Percentiles rank a stretch among this genome's conserved stretches.
phyloP scores from a whole-genome alignment of 2,113 vertebrate genomes.

The Shinisaurus crocodilurus region DNA sequence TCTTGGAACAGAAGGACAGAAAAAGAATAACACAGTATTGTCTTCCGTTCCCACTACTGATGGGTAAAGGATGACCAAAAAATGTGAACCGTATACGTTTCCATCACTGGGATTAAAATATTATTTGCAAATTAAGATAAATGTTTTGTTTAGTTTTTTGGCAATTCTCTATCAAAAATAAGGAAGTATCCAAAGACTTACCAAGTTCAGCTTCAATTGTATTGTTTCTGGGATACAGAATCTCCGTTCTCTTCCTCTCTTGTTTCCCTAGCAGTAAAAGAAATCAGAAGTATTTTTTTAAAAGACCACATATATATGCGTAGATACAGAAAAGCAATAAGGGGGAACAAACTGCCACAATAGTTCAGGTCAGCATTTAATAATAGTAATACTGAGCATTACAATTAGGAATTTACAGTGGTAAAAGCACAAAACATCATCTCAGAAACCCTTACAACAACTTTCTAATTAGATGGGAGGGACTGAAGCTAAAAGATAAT shows the following conservation, averaged over 20 bases:
- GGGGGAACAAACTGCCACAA: not conserved
- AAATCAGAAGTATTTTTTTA: not conserved
- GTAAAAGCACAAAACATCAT: not conserved
- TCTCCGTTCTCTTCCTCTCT: conserved; percentile 52
- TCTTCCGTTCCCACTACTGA: not conserved
- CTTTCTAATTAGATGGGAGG: not conserved
- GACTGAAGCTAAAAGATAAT: not conserved
- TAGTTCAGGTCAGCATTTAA: not conserved
- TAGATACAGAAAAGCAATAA: not conserved
- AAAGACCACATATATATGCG: not conserved
- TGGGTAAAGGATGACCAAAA: not conserved
- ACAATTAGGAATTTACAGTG: not conserved
- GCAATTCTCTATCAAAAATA: not conserved
- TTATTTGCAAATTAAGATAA: not conserved
- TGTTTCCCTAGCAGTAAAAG: not conserved
- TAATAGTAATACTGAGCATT: not conserved
- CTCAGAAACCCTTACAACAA: not conserved
- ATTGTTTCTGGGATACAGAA: conserved; percentile 75
- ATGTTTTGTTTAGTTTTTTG: not conserved
- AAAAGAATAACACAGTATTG: no score
- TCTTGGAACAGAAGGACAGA: not conserved
- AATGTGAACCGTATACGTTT: not conserved
- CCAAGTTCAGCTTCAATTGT: conserved; percentile 73
- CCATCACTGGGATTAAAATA: not conserved
- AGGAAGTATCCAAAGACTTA: conserved; percentile 63